Conservation (phyloP, 2,888 invertebrate species). For the Clitarchus hookeri region DNA sequence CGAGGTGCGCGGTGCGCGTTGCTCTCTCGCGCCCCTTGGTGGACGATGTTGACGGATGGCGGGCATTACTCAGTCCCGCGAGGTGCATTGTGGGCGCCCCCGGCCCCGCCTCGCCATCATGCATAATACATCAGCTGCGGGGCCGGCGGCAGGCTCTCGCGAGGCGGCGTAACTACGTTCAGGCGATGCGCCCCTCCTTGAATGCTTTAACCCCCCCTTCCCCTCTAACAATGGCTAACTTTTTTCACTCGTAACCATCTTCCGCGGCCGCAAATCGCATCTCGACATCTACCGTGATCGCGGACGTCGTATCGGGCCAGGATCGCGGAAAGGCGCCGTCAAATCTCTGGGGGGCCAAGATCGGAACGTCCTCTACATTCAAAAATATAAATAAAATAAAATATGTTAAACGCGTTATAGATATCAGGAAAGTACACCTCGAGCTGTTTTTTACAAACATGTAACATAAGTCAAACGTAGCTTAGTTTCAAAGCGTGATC, state of each 20-base stretch:
- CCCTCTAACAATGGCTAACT: too few species aligned
- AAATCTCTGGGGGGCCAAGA: too few species aligned
- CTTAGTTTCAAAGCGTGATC: too few species aligned
- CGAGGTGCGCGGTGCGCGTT: background rate
- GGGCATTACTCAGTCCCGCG: constrained; percentile 2
- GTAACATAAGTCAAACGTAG: too few species aligned
- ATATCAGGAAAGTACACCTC: too few species aligned
- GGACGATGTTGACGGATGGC: constrained; percentile 4
- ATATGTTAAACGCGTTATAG: too few species aligned
- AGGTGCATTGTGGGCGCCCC: background rate
- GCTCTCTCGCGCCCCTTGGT: background rate
- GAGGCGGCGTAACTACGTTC: background rate
- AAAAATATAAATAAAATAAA: too few species aligned
- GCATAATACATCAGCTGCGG: constrained; percentile 1
- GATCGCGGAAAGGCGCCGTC: background rate
- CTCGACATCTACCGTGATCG: background rate
- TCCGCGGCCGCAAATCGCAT: background rate
- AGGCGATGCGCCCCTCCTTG: too few species aligned
- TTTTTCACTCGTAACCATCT: background rate
- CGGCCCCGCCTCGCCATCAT: background rate
- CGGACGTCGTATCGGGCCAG: background rate
- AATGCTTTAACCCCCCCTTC: too few species aligned
- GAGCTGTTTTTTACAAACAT: too few species aligned
- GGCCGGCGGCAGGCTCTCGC: background rate
- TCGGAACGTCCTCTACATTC: too few species aligned